A percentile compares a stretch with the other conserved stretches of the same genome.
Conservation (phyloP, 2,113 vertebrate genomes). For the Dipodomys ordii region DNA sequence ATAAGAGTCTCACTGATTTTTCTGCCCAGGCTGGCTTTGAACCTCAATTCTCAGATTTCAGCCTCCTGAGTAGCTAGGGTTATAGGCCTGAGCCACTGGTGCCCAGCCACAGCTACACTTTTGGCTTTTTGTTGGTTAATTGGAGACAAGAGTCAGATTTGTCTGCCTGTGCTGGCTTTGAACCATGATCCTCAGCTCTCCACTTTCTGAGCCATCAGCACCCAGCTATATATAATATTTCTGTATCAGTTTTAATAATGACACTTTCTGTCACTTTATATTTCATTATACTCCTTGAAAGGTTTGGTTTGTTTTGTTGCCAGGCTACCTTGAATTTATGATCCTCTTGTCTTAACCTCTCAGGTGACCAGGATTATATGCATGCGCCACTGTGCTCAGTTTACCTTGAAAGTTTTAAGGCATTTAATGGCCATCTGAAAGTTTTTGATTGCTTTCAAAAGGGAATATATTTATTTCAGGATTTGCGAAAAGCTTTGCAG, state of each 20-base stretch:
- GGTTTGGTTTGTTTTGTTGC: not conserved
- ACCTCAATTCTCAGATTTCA: too few species aligned
- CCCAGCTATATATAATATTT: not conserved
- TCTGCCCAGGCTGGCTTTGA: too few species aligned
- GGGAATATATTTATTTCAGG: slow-evolving; percentile 84
- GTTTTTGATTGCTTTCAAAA: slow-evolving; percentile 50
- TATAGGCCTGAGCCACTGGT: too few species aligned
- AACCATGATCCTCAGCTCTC: too few species aligned
- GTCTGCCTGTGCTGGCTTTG: too few species aligned
- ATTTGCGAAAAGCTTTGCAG: slow-evolving; percentile 90
- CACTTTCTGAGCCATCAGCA: too few species aligned
- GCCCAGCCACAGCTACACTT: too few species aligned
- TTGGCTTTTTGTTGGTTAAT: too few species aligned
- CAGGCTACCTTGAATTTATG: not conserved
- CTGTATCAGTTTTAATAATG: not conserved
- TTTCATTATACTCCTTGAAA: not conserved
- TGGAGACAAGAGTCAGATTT: too few species aligned
- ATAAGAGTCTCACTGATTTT: too few species aligned
- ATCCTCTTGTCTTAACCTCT: not conserved
- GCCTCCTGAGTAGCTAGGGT: too few species aligned
- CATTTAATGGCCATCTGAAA: not conserved
- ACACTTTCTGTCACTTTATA: not conserved
- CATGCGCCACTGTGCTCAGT: not conserved
- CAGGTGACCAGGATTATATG: not conserved
- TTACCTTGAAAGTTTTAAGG: not conserved